Percentiles rank a stretch among this genome's conserved stretches.
Evolutionary conservation across 1,140 invertebrate species (phyloP).

Genomic region (Lamellibrachia luymesi): DNA sequence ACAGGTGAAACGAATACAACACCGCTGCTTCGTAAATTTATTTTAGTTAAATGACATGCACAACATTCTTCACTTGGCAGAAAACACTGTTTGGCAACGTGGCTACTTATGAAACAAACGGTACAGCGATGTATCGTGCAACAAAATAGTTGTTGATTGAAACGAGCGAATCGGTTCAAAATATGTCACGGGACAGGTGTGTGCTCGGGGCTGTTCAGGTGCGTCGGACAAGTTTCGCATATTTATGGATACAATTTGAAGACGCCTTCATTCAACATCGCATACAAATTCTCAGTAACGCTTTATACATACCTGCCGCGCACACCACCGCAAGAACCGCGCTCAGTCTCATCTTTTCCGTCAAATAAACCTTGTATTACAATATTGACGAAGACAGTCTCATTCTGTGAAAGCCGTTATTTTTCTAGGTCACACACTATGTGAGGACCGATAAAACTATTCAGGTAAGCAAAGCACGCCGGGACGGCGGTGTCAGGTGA

Average conservation of each 20-base stretch:
- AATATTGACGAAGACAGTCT: constrained; percentile 1
- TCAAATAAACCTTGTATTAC: not conserved
- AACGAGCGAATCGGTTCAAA: not conserved
- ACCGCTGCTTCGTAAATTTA: not conserved
- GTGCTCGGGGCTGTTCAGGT: not conserved
- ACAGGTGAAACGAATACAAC: not conserved
- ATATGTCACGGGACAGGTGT: not conserved
- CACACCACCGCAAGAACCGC: not conserved
- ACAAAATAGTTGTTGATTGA: not conserved
- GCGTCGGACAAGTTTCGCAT: not conserved
- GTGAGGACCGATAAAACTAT: not conserved
- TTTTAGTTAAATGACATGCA: not conserved
- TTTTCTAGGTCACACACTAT: not conserved
- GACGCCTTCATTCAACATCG: not conserved
- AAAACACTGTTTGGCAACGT: not conserved
- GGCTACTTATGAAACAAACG: not conserved
- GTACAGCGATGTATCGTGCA: not conserved
- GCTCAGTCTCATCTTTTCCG: not conserved
- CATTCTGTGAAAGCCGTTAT: not conserved
- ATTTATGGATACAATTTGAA: not conserved
- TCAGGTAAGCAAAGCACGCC: not conserved
- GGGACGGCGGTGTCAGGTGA: not conserved
- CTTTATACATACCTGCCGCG: not conserved
- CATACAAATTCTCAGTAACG: not conserved
- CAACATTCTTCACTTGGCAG: not conserved